These are phyloP conservation scores for Helobdella robusta DNA, from an alignment of 2,888 invertebrate genomes.

Conservation along the genomic window DNA sequence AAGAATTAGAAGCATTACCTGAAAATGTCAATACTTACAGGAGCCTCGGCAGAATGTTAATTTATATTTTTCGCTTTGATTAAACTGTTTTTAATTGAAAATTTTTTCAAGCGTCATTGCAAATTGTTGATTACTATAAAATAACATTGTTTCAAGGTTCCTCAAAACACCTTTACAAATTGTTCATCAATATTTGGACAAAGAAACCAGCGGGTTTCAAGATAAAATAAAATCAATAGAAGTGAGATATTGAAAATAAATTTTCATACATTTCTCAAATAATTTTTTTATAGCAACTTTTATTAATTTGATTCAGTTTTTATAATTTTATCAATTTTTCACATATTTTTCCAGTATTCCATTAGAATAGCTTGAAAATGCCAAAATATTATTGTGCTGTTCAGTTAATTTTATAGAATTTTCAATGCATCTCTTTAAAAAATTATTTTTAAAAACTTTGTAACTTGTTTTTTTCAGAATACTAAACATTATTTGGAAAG, in stretches of 20 bases:
- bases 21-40: slow-evolving; percentile 65
- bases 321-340: slow-evolving; percentile 6
- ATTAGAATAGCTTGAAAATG: too few relatives aligned
- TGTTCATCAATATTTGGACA: slow-evolving; percentile 59
- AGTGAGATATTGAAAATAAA: slow-evolving; percentile 39
- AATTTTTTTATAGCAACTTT: too few relatives aligned
- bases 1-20: slow-evolving; percentile 57
- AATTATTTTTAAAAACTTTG: slow-evolving; percentile 20
- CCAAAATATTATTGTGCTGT: too few relatives aligned
- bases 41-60: slow-evolving; percentile 69
- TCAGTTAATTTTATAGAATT: too few relatives aligned
- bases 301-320: not conserved
- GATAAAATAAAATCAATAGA: slow-evolving; percentile 62
- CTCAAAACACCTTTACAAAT: slow-evolving; percentile 60
- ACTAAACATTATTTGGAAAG: slow-evolving; percentile 71
- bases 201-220: slow-evolving; percentile 53
- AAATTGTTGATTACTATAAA: not conserved
- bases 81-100: not conserved
- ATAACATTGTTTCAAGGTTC: slow-evolving; percentile 52
- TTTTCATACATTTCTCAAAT: not conserved
- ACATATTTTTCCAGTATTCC: too few relatives aligned
- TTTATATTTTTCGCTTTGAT: slow-evolving; percentile 18
- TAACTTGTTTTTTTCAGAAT: slow-evolving; percentile 51
- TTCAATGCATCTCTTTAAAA: too few relatives aligned
- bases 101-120: not conserved